Evolutionary conservation across 2,888 invertebrate species (phyloP), one percentile per base, ranked within the genome.

Genomic region (Linnaemya tessellans): DNA sequence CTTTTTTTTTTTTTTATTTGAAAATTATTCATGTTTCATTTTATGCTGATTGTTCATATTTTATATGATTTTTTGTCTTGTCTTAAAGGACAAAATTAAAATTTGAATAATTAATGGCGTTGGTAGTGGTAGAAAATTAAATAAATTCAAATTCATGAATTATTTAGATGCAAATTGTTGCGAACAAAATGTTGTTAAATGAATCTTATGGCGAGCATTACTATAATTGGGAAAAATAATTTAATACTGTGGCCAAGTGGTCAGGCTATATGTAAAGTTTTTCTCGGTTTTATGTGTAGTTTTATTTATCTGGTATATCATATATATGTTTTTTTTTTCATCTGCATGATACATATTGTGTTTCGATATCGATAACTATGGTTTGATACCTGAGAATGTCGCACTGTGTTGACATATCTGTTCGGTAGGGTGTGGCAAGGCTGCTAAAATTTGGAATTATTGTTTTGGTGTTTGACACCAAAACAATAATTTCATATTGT

Each of bases 31-130:
- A 56, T 77, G 56, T 70, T 71, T 15, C 46, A 20, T n/a, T 60
- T 84, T 79, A 35, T 79, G 71, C 73, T 73, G 83, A 68, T 54
- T 73, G 71, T 73, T 58, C 71, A 58, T 58, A 58, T 68, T n/a
- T 43, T 35, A 10, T 3, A 8, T 62, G 0, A 41, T 70, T 20
- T 62, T n/a, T 41, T 30, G 22, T 25, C 41, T 67, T 67, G 65
- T 43, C 35, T 56, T 71, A 41, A 38, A 15, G 56, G 49, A 56
- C 35, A 62, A 70, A 70, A 82, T 82, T 77, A 82, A 70, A 62
- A 70, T 82, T 82, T 82, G 80, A 82, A 83, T 80, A 86, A 83
- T 83, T 86, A 80, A 86, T 83, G 65, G 49, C 71, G 65, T 71
- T 80, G 75, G 68, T 78, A 60, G 67, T 51, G 60, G 54, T 30